Base-by-base conservation (phyloP, 37 sponge, comb jelly and placozoan genomes). In the Dysidea cf. avara region DNA sequence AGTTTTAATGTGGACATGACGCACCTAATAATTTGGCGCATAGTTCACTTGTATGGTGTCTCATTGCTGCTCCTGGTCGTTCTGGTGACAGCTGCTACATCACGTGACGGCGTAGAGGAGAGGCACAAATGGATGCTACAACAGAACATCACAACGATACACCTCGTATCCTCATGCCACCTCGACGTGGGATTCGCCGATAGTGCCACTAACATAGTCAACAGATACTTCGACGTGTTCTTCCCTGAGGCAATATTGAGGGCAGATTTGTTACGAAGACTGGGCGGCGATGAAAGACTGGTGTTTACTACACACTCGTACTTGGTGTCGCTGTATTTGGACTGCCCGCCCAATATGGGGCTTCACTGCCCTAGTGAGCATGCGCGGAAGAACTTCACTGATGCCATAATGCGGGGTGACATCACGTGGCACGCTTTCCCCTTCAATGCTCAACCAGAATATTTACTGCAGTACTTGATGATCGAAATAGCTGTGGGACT, bases 361-460 rank as follows among this genome's bases (percentile, higher is more conserved):
- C 22, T 88, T 30, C 68, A 69, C 57, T 88, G 89, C 52, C 89
- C 89, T 0, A 61, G 32, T 31, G 67, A 28, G 0, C 26, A 70
- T 17, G 53, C 31, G 36, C 37, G 75, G 9, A 38, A 61, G 3
- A 48, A 53, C 0, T 82, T 88, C 64, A 50, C 20, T 5, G 61
- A 82, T 12, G 89, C 83, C 11, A 58, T 88, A 3, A 39, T 1
- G 35, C 18, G 54, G 6, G 90, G 90, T 1, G 74, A 79, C 50
- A 83, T 89, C 33, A 71, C 67, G 18, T 89, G 90, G 90, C 90
- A 89, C 56, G 84, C 84, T 28, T 82, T 79, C 33, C 84, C 90
- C 35, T 89, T 89, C 64, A 89, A 89, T 38, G 64, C 78, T 33
- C 63, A 89, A 56, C 57, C 78, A 17, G 90, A 83, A 36, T 69